Conservation (phyloP, 92 coral and sea anemone species). For the Porites lobata region DNA sequence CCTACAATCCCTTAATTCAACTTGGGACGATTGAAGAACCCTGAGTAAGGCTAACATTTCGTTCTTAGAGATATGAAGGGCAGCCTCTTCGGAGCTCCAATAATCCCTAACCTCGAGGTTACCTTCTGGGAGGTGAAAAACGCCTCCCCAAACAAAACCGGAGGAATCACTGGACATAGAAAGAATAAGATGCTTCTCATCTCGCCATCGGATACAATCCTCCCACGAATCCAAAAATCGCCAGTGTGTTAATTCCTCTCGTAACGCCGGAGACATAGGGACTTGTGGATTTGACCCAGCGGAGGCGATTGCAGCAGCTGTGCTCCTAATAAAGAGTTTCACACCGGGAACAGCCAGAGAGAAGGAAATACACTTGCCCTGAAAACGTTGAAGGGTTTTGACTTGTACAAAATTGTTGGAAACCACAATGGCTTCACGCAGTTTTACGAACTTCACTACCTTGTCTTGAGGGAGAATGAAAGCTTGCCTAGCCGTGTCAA, state of each 20-base stretch:
- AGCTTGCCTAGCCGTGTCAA: constrained; percentile 2
- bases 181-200: constrained; percentile 15
- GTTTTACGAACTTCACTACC: constrained; percentile 14
- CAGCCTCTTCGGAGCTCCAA: constrained; percentile 7
- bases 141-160: constrained; percentile 28
- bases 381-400: constrained; percentile 37
- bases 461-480: constrained; percentile 5
- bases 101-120: constrained; percentile 4
- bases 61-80: constrained; percentile 30
- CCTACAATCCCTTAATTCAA: constrained; percentile 18
- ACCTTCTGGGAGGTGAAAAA: constrained; percentile 14
- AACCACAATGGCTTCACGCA: constrained; percentile 21
- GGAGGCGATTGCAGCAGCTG: constrained; percentile 17
- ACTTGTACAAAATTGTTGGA: neutral
- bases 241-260: constrained; percentile 28
- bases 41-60: constrained; percentile 37
- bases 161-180: constrained; percentile 18
- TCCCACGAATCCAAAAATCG: neutral
- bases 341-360: constrained; percentile 42
- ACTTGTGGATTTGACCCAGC: neutral
- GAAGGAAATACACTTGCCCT: constrained; percentile 49
- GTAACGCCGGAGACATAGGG: neutral
- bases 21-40: constrained; percentile 34
- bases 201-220: constrained; percentile 24
- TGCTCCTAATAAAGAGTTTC: constrained; percentile 25